These are phyloP conservation scores for Proisotoma minuta DNA, from an alignment of 2,888 invertebrate species.

Conservation along the genomic window DNA sequence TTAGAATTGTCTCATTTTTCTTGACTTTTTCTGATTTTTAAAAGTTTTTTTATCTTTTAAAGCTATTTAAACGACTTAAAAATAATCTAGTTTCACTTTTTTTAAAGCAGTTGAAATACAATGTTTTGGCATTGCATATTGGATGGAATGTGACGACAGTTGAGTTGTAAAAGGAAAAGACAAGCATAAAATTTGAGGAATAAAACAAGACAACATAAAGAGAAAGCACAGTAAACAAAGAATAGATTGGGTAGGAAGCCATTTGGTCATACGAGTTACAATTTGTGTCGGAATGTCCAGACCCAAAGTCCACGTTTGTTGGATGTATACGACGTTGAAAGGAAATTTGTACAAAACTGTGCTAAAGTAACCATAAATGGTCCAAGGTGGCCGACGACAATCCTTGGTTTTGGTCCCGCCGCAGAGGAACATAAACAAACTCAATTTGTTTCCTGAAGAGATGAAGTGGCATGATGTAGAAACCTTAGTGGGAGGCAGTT, in stretches of 20 bases:
- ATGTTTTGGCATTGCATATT: no score
- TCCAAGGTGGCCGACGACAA: constrained; percentile 19
- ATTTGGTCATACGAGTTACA: constrained; percentile 18
- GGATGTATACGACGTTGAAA: constrained; percentile 14
- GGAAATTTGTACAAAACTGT: constrained; percentile 26
- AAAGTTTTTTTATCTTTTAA: no score
- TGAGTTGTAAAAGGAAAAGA: constrained; percentile 1
- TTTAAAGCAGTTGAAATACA: no score
- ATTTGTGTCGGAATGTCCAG: constrained; percentile 6
- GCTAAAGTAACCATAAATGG: constrained; percentile 29
- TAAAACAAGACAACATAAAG: no score
- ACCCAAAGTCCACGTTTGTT: constrained; percentile 1
- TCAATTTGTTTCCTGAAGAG: constrained; percentile 26
- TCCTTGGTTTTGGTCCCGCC: constrained; percentile 11
- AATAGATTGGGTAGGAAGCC: constrained; percentile 16
- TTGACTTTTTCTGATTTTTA: no score
- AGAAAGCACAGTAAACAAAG: background rate
- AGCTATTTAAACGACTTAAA: no score
- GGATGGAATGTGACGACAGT: no score
- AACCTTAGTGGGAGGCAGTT: background rate
- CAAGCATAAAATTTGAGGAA: constrained; percentile 11
- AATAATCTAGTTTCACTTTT: no score
- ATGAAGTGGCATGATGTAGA: constrained; percentile 22
- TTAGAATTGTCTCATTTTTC: no score
- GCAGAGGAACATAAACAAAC: constrained; percentile 27